Conservation (phyloP, 2,888 invertebrate genomes). For the Synergus itoensis region DNA sequence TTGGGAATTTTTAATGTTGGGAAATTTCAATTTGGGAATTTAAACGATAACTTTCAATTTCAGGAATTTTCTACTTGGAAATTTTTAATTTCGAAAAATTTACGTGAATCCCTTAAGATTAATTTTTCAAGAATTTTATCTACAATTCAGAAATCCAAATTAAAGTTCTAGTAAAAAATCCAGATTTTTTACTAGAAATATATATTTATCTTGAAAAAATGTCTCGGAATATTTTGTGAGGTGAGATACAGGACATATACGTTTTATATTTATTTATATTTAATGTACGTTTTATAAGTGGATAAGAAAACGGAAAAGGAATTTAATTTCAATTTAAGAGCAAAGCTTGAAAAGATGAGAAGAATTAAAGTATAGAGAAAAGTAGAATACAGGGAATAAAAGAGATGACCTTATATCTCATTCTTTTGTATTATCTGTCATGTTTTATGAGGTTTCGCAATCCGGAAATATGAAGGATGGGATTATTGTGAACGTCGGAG, state of each 20-base stretch:
- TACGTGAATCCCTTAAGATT: too few relatives aligned
- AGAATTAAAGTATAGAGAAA: constrained; percentile 2
- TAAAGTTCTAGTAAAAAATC: too few relatives aligned
- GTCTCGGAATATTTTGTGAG: too few relatives aligned
- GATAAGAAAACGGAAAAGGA: too few relatives aligned
- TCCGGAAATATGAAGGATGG: constrained; percentile 22
- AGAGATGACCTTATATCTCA: constrained; percentile 11
- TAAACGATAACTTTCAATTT: too few relatives aligned
- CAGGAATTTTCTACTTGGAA: too few relatives aligned
- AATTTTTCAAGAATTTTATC: neutral
- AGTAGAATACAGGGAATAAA: neutral
- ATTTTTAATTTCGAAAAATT: too few relatives aligned
- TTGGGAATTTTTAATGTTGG: too few relatives aligned
- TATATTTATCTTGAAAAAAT: too few relatives aligned
- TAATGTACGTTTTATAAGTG: neutral
- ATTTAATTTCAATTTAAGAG: neutral
- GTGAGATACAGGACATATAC: too few relatives aligned
- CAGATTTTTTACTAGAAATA: too few relatives aligned
- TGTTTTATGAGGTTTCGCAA: constrained; percentile 16
- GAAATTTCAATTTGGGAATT: too few relatives aligned
- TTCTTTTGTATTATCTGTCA: constrained; percentile 15
- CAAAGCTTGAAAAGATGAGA: neutral
- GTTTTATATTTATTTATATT: neutral
- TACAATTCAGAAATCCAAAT: neutral
- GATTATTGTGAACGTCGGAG: constrained; percentile 11